These are phyloP conservation scores for Bombus sibiricus DNA, from an alignment of 1,140 invertebrate genomes.

Conservation along the genomic window DNA sequence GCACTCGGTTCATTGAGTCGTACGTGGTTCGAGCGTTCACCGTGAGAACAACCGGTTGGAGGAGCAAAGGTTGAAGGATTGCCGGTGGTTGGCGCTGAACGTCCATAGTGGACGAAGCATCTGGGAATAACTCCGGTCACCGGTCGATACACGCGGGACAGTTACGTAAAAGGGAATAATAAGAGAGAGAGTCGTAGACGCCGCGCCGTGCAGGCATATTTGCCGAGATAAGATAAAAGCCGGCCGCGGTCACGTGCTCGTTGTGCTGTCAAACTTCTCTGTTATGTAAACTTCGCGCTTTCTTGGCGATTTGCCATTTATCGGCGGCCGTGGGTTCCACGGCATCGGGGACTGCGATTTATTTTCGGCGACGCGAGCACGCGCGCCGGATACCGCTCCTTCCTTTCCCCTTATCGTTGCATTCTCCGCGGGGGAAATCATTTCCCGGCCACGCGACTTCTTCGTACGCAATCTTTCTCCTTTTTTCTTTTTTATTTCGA, in stretches of 20 bases:
- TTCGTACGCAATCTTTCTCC: not conserved
- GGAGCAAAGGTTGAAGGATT: not conserved
- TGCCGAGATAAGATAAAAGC: conserved; percentile 77
- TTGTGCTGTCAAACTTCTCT: conserved; percentile 79
- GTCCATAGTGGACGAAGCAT: conserved; percentile 37
- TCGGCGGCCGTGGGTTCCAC: conserved; percentile 57
- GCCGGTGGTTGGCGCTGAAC: conserved; percentile 58
- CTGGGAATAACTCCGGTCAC: conserved; percentile 34
- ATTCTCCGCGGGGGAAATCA: conserved; percentile 16
- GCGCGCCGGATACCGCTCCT: conserved; percentile 35
- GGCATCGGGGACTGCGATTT: conserved; percentile 65
- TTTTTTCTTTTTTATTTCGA: not conserved
- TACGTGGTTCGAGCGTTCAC: not conserved
- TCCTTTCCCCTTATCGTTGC: conserved; percentile 36
- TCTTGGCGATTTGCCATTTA: conserved; percentile 75
- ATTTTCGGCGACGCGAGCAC: conserved; percentile 70
- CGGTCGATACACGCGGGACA: conserved; percentile 61
- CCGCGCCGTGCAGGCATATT: conserved; percentile 70
- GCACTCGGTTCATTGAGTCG: not conserved
- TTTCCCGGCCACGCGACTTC: not conserved
- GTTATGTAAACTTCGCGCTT: conserved; percentile 81
- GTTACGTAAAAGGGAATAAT: conserved; percentile 77
- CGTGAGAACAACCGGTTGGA: not conserved
- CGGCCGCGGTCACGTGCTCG: conserved; percentile 76
- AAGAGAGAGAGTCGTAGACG: conserved; percentile 67